These are phyloP conservation scores for Apus apus DNA, from an alignment of 2,113 vertebrate species.

Conservation along the genomic window DNA sequence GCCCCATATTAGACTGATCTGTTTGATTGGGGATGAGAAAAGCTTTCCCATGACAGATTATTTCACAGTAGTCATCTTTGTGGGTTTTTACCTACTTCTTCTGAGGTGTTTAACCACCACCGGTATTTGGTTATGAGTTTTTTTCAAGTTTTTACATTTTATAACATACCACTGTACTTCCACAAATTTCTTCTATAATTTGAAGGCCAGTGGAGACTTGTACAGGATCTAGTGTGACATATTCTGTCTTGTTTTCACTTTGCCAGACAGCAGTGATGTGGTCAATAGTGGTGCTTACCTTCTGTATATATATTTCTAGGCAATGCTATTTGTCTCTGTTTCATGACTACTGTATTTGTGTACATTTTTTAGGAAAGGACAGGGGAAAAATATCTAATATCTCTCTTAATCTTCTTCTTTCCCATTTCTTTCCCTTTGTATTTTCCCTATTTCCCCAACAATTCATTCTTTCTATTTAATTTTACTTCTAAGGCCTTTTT, in stretches of 20 bases:
- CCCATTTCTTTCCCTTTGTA: not conserved
- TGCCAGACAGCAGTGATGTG: not conserved
- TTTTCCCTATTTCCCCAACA: not conserved
- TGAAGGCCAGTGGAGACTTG: not conserved
- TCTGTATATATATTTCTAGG: not conserved
- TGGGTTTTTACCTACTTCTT: not conserved
- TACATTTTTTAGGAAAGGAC: not conserved
- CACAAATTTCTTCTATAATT: not conserved
- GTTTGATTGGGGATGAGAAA: not conserved
- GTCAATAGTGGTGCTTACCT: not conserved
- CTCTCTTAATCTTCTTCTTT: not conserved
- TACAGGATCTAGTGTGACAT: not conserved
- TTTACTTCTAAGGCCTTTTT: not conserved
- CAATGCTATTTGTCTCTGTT: not conserved
- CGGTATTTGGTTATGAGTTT: not conserved
- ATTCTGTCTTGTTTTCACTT: not conserved
- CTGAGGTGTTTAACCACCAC: not conserved
- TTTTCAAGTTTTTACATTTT: not conserved
- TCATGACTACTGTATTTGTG: not conserved
- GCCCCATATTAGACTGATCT: not conserved
- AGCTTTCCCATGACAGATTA: not conserved
- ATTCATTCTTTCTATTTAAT: not conserved
- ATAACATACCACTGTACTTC: not conserved
- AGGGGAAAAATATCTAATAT: not conserved
- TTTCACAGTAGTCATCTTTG: not conserved